Evolutionary conservation across 2,888 invertebrate genomes (phyloP), one percentile per base, ranked within the genome.

Genomic region (Reticulitermes lucifugus): DNA sequence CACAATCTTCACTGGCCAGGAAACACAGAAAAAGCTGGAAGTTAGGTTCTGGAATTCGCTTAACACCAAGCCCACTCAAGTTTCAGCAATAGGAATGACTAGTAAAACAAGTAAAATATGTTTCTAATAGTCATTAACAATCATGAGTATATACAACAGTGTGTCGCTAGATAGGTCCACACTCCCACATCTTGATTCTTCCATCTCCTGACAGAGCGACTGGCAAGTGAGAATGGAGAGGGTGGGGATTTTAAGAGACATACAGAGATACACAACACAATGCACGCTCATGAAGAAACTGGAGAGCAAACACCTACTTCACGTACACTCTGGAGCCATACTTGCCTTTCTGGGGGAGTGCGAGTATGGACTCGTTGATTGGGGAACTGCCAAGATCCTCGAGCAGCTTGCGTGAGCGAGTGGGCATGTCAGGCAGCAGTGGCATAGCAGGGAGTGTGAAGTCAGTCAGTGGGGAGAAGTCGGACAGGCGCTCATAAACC

Each of bases 341-440:
- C 89, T 89, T 89, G 90, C 90, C 89, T 90, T 89, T 90, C 88
- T 89, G 89, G 83, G 89, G 88, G 75, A 89, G 87, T 79, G 88
- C 87, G 83, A 89, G 88, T 79, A 89, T 88, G 65, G 89, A 89
- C 87, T 90, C 90, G 75, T 89, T 89, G 86, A 91, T 90, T 41
- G 91, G 90, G 35, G 90, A 89, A 86, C 90, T 90, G 79, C 91
- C 91, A 86, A 92, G 89, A 88, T 92, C 91, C 88, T 92, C 91
- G 79, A 92, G 89, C 79, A 92, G 89, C 88, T 92, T 92, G 86
- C 93, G 89, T 46, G 93, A 93, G 84, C 92, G 90, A 73, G 92
- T 92, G 70, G 92, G 93, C 90, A 93, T 92, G 89, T 93, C 93
- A 77, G 92, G 92, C 86, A 93, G 90, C 79, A 93, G 89, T 29